Conservation (phyloP, 2,888 invertebrate species). For the Morinoia aosen region DNA sequence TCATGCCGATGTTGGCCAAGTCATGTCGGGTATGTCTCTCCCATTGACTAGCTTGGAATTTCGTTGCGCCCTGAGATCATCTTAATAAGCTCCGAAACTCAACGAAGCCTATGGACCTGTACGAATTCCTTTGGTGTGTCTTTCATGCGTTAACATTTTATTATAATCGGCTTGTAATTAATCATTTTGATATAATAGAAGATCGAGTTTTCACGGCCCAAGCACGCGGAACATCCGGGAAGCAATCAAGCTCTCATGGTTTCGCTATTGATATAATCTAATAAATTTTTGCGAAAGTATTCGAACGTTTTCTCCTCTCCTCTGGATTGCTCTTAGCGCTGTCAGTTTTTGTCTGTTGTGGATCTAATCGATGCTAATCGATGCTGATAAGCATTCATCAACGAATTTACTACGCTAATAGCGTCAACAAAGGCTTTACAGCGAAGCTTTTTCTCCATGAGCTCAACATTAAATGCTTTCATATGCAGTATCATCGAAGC, state of each 20-base stretch:
- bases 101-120: constrained; percentile 3
- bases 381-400: neutral
- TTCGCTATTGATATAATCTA: neutral
- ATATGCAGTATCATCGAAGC: neutral
- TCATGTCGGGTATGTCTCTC: neutral
- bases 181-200: neutral
- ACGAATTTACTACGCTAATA: neutral
- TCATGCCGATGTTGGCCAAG: neutral
- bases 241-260: neutral
- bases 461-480: neutral
- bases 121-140: neutral
- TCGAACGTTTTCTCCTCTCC: neutral
- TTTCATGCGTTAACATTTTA: constrained; percentile 12
- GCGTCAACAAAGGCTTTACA: neutral
- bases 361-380: constrained; percentile 1
- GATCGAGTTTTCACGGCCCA: neutral
- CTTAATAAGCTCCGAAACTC: neutral
- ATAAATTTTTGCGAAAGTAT: neutral
- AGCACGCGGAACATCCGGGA: neutral
- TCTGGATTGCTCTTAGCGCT: neutral
- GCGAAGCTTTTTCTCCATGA: neutral
- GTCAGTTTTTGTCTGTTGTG: neutral
- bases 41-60: neutral
- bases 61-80: neutral
- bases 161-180: neutral